Base-by-base conservation (phyloP, 2,113 vertebrate species). In the Paralichthys olivaceus region DNA sequence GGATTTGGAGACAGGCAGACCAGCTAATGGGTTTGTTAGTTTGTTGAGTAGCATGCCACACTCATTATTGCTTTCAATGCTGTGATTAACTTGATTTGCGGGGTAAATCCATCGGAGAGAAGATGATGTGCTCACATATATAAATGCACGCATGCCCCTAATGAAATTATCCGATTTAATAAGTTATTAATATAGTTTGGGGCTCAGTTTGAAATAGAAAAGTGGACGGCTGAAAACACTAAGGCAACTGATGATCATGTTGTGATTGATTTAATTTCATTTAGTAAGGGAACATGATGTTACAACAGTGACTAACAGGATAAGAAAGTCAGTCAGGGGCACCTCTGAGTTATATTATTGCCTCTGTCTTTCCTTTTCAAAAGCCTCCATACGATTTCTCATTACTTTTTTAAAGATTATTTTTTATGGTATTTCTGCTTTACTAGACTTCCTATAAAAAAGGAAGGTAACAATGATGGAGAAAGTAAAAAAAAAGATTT, bases 81-180 rank as follows among this genome's bases (percentile, higher is more conserved):
- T 84, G 85, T 92, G 87, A 94, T 94, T 93, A 92, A 93, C 89
- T 92, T 87, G 91, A 95, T 95, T 93, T 93, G 87, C 86, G 0
- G 88, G 75, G 79, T 89, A 87, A 89, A 94, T 92, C 90, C 90
- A 92, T 94, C 85, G 69, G 83, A 88, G 87, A 87, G 67, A 83
- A 89, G 80, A 87, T 81, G 88, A 91, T 86, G 80, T 77, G 88
- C 84, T 90, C 87, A 90, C 87, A 88, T 87, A 91, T 87, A 89
- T 76, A 84, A 92, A 92, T 75, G 80, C 84, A 92, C 65, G 78
- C 91, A 90, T 70, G 86, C 80, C 77, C 51, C n/a, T 93, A 93
- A 94, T 92, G 87, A 80, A 89, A 93, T 93, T 92, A 93, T 90
- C 69, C 25, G 75, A 91, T 93, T 93, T 93, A 93, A 93, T 93